Evolutionary conservation across 2,888 invertebrate genomes (phyloP).

Genomic region (Phengaris arion): DNA sequence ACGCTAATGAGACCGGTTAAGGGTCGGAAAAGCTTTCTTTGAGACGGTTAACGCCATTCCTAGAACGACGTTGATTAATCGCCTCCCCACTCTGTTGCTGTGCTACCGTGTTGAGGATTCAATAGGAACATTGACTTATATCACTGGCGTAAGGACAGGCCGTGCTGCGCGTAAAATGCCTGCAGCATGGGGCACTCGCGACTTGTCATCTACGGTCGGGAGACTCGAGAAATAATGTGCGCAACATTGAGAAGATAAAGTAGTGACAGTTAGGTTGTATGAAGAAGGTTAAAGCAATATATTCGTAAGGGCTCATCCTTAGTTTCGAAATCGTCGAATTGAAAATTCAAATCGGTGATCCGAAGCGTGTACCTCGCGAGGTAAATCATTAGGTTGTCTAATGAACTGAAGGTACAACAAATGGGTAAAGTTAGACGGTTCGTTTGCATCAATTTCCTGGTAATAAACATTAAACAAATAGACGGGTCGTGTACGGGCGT

Average conservation of each 20-base stretch:
- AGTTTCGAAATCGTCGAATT: conserved; percentile 35
- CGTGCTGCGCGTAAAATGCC: not conserved
- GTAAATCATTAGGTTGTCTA: conserved; percentile 50
- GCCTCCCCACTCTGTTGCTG: conserved; percentile 50
- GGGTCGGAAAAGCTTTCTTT: conserved; percentile 68
- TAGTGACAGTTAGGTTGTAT: no score
- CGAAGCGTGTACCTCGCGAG: conserved; percentile 39
- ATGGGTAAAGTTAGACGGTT: conserved; percentile 51
- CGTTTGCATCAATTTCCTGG: conserved; percentile 53
- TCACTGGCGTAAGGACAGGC: not conserved
- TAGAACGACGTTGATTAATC: conserved; percentile 62
- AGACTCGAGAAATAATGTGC: not conserved
- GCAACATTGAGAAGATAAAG: not conserved
- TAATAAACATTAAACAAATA: conserved; percentile 58
- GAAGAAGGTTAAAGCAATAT: not conserved
- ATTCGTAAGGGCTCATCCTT: not conserved
- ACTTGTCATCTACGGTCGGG: not conserved
- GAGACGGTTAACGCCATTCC: conserved; percentile 63
- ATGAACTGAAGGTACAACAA: conserved; percentile 53
- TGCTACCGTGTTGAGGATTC: conserved; percentile 45
- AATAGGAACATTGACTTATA: conserved; percentile 33
- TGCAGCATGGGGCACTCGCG: not conserved
- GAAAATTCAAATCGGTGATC: conserved; percentile 42
- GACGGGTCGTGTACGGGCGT: conserved; percentile 50
- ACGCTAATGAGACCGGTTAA: conserved; percentile 71